Evolutionary conservation across 2,113 vertebrate species (phyloP).

Genomic region (Phoxinus phoxinus): DNA sequence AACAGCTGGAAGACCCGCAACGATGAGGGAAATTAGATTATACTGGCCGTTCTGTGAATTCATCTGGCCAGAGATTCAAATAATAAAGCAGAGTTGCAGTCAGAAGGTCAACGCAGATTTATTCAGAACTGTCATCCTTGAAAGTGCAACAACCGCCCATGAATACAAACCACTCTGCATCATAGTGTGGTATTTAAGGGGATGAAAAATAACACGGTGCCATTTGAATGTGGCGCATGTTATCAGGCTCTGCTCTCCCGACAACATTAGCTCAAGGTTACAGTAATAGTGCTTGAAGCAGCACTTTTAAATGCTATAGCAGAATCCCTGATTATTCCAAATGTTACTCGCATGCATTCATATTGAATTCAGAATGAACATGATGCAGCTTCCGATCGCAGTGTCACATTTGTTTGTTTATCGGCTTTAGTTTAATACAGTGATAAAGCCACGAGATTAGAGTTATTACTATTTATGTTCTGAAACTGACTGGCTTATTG

Average conservation of each 20-base stretch:
- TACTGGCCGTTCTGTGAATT: constrained; percentile 72
- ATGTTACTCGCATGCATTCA: not conserved
- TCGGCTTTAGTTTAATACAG: not conserved
- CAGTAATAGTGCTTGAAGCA: constrained; percentile 54
- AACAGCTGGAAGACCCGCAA: constrained; percentile 63
- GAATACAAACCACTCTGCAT: constrained; percentile 47
- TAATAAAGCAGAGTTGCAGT: constrained; percentile 66
- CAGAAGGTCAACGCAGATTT: constrained; percentile 78
- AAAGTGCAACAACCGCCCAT: constrained; percentile 62
- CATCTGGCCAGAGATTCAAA: constrained; percentile 73
- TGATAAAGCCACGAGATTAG: not conserved
- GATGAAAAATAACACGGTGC: constrained; percentile 56
- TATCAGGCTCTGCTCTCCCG: constrained; percentile 8
- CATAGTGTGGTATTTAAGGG: constrained; percentile 58
- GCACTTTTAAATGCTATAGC: constrained; percentile 57
- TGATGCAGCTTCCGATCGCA: not conserved
- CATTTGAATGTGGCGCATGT: constrained; percentile 57
- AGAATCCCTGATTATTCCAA: constrained; percentile 40
- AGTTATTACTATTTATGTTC: not conserved
- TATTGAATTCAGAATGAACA: not conserved
- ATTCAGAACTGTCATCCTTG: constrained; percentile 74
- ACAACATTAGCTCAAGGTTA: constrained; percentile 55
- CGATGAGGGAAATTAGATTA: constrained; percentile 57
- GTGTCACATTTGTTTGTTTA: not conserved
- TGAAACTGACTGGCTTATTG: not conserved